phyloP scores from a whole-genome alignment of 2,888 invertebrate genomes.

The Aromia moschata region DNA sequence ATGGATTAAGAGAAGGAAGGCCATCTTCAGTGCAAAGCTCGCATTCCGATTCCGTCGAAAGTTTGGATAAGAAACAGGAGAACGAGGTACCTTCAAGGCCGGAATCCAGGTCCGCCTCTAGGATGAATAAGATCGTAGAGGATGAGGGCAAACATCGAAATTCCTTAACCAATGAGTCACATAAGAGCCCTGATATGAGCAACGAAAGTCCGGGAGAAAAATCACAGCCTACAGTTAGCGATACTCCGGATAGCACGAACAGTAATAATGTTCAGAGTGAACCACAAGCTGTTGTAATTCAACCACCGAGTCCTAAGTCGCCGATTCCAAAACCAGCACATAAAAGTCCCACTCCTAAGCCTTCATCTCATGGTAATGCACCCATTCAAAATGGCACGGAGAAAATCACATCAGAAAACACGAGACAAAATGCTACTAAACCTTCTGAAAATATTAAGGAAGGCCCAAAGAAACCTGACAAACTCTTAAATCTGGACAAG shows the following conservation, averaged over 20 bases:
- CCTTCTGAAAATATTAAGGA: constrained; percentile 25
- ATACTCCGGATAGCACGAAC: constrained; percentile 39
- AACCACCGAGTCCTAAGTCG: constrained; percentile 35
- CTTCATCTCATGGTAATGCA: background rate
- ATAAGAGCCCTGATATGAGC: constrained; percentile 54
- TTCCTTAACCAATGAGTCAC: constrained; percentile 37
- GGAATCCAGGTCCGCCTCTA: constrained; percentile 51
- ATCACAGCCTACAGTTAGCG: constrained; percentile 61
- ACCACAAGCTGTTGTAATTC: too few species aligned
- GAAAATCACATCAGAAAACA: background rate
- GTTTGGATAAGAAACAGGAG: constrained; percentile 45
- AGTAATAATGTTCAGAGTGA: constrained; percentile 7
- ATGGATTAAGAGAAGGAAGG: constrained; percentile 62
- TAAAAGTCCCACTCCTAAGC: background rate
- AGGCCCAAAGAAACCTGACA: constrained; percentile 18
- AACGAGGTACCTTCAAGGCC: constrained; percentile 51
- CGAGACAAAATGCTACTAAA: background rate
- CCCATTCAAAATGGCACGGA: background rate
- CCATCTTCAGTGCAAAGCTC: constrained; percentile 42
- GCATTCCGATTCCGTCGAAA: constrained; percentile 47
- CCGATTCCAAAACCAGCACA: constrained; percentile 4
- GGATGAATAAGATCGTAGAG: constrained; percentile 54
- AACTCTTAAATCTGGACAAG: constrained; percentile 31
- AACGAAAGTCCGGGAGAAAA: constrained; percentile 52
- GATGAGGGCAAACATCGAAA: constrained; percentile 46